Evolutionary conservation across 1,140 invertebrate species (phyloP).

Genomic region (Diorhabda carinulata): DNA sequence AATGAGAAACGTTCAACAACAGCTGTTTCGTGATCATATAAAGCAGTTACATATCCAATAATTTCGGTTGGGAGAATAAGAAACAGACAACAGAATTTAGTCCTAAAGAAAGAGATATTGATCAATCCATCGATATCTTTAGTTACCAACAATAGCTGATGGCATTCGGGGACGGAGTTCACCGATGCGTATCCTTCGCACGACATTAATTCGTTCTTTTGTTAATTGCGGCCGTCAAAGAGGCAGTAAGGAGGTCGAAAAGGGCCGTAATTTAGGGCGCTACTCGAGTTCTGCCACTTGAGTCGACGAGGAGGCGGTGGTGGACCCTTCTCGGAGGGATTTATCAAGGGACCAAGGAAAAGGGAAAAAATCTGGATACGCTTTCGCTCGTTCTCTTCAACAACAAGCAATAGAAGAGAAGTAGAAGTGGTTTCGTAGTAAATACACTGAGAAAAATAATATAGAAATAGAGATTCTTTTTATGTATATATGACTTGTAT

Average conservation of each 20-base stretch:
- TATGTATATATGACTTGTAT: too few species aligned
- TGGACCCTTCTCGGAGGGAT: not conserved
- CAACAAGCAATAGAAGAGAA: not conserved
- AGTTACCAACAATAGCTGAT: not conserved
- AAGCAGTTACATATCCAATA: too few species aligned
- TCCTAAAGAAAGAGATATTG: too few species aligned
- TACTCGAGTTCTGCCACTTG: not conserved
- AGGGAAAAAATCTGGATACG: not conserved
- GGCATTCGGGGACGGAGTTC: not conserved
- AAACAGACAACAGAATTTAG: too few species aligned
- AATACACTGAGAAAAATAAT: not conserved
- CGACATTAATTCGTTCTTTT: conserved; percentile 2
- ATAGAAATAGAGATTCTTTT: too few species aligned
- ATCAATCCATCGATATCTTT: too few species aligned
- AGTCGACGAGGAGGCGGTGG: not conserved
- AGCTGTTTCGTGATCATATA: too few species aligned
- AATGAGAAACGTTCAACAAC: too few species aligned
- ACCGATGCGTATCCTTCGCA: not conserved
- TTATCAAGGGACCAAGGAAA: not conserved
- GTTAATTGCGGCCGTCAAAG: conserved; percentile 1
- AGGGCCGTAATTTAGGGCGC: not conserved
- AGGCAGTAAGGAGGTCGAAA: not conserved
- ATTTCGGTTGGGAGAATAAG: too few species aligned
- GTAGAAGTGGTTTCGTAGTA: not conserved
- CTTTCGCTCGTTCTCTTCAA: not conserved